phyloP scores from a whole-genome alignment of 2,797 vertebrate genomes.

The Numenius phaeopus region DNA sequence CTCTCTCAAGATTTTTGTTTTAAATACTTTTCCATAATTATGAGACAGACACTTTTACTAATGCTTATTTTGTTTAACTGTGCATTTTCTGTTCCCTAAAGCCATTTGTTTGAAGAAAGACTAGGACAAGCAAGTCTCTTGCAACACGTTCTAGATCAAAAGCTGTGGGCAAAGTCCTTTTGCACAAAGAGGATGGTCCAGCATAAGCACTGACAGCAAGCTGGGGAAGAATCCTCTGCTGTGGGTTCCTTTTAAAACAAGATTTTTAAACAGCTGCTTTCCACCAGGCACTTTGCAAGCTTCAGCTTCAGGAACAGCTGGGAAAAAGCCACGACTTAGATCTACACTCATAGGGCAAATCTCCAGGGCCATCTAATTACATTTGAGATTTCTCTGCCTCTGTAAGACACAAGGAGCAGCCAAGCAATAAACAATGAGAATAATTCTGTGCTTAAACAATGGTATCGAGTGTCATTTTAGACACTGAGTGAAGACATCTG shows the following conservation, averaged over 20 bases:
- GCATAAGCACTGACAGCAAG: accelerated
- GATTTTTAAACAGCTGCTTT: not conserved
- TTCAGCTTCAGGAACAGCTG: not conserved
- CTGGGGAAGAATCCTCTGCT: not conserved
- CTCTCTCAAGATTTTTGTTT: not conserved
- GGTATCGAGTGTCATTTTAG: not conserved
- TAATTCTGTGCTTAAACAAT: slow-evolving; percentile 15
- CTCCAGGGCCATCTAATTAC: slow-evolving; percentile 24
- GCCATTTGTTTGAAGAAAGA: not conserved
- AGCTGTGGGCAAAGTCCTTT: not conserved
- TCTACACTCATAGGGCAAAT: not conserved
- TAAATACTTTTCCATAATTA: not conserved
- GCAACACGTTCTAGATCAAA: not conserved
- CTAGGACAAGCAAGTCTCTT: not conserved
- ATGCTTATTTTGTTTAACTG: not conserved
- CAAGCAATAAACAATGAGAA: slow-evolving; percentile 34
- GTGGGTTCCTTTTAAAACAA: not conserved
- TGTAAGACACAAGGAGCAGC: slow-evolving; percentile 12
- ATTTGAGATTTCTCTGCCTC: not conserved
- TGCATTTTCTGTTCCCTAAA: not conserved
- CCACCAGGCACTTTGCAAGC: not conserved
- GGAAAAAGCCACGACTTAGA: not conserved
- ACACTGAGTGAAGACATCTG: slow-evolving; percentile 22
- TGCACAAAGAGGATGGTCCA: not conserved
- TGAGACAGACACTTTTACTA: not conserved